Evolutionary conservation across 2,797 vertebrate genomes (phyloP).

Genomic region (Peromyscus nudipes): DNA sequence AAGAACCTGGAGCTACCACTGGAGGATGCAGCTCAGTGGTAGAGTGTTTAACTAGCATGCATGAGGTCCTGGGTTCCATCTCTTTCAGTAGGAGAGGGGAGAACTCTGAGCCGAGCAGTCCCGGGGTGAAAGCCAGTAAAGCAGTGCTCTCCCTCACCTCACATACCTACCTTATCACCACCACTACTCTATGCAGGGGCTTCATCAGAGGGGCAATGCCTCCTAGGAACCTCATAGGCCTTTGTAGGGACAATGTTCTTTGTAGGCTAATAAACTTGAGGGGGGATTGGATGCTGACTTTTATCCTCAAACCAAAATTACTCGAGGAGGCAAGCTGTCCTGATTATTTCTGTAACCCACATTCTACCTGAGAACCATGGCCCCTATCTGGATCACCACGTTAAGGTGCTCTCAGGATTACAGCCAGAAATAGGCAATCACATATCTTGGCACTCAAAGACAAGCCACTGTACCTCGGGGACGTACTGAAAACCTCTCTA

Average conservation of each 20-base stretch:
- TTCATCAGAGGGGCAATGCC: not conserved
- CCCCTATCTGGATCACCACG: not conserved
- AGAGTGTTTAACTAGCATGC: not conserved
- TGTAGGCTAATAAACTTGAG: not conserved
- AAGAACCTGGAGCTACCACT: not conserved
- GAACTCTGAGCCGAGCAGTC: not conserved
- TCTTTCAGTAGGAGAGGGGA: not conserved
- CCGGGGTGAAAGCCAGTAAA: not conserved
- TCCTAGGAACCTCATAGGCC: not conserved
- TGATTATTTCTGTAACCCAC: not conserved
- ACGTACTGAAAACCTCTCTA: not conserved
- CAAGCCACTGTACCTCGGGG: not conserved
- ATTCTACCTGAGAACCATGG: not conserved
- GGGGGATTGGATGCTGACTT: not conserved
- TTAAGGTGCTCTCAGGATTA: not conserved
- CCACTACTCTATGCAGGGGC: not conserved
- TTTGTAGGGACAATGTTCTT: not conserved
- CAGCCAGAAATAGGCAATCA: not conserved
- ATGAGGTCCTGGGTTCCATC: not conserved
- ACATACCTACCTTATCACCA: not conserved
- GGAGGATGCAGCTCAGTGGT: not conserved
- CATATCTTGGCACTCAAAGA: not conserved
- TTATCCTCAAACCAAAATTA: not conserved
- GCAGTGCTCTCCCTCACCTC: not conserved
- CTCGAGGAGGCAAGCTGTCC: not conserved